Percentiles rank a stretch among this genome's conserved stretches.
These are phyloP conservation scores for Caenorhabditis sulstoni DNA, from an alignment of 2,888 invertebrate genomes.

Conservation along the genomic window DNA sequence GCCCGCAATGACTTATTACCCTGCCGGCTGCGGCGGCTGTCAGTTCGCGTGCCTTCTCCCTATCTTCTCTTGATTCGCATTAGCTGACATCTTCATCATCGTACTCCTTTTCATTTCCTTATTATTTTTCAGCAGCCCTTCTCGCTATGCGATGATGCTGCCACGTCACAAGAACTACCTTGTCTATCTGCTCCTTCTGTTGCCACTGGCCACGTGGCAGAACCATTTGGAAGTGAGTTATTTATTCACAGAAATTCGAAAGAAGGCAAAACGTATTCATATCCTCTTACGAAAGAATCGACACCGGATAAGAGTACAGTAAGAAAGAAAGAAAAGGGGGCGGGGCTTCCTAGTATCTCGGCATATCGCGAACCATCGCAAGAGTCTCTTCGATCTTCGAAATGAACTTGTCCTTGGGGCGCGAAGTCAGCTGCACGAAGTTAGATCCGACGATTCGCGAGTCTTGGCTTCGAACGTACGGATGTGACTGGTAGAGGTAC, in stretches of 20 bases:
- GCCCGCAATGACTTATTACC: slow-evolving; percentile 51
- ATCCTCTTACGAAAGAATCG: neutral
- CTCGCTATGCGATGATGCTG: slow-evolving; percentile 45
- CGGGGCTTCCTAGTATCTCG: slow-evolving; percentile 66
- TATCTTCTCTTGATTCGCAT: slow-evolving; percentile 51
- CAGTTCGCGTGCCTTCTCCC: slow-evolving; percentile 45
- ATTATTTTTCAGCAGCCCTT: neutral
- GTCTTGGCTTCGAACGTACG: slow-evolving; percentile 76
- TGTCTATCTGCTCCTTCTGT: slow-evolving; percentile 4
- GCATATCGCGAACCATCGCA: slow-evolving; percentile 79
- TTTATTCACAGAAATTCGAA: neutral
- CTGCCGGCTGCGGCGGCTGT: neutral
- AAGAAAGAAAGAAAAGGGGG: slow-evolving; percentile 5
- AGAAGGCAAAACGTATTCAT: slow-evolving; percentile 3
- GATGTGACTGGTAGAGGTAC: slow-evolving; percentile 76
- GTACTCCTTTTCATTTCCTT: neutral
- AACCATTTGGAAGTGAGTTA: slow-evolving; percentile 42
- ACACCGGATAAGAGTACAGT: slow-evolving; percentile 17
- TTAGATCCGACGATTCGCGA: slow-evolving; percentile 80
- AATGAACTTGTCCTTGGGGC: slow-evolving; percentile 75
- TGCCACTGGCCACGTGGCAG: slow-evolving; percentile 37
- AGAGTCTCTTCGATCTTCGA: slow-evolving; percentile 79
- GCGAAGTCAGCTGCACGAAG: slow-evolving; percentile 76
- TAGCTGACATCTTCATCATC: slow-evolving; percentile 9
- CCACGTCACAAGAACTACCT: neutral